A percentile compares a stretch with the other conserved stretches of the same genome.
phyloP scores from a whole-genome alignment of 2,888 invertebrate species.

The Morpho helenor region DNA sequence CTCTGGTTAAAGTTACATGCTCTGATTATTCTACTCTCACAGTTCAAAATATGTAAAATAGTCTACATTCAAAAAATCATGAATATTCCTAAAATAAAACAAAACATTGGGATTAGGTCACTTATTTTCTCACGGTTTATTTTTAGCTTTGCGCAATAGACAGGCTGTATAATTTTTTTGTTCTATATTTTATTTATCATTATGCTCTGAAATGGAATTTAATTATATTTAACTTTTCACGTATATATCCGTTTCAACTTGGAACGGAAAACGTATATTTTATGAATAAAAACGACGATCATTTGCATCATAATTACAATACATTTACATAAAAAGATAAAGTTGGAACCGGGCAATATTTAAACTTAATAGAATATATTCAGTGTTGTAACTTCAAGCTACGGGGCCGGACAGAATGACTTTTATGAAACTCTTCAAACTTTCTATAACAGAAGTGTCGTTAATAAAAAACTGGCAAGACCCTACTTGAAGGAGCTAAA shows the following conservation, averaged over 20 bases:
- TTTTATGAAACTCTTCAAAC: constrained; percentile 12
- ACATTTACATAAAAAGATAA: constrained; percentile 11
- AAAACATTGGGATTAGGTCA: too few relatives aligned
- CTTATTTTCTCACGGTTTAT: too few relatives aligned
- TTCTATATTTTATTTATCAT: too few relatives aligned
- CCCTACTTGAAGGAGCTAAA: constrained; percentile 3
- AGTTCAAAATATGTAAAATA: too few relatives aligned
- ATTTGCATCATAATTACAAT: constrained; percentile 14
- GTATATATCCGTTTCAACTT: constrained; percentile 1
- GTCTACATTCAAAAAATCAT: too few relatives aligned
- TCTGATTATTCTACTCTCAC: too few relatives aligned
- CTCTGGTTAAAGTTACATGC: too few relatives aligned
- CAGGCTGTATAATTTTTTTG: too few relatives aligned
- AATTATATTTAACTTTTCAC: neutral
- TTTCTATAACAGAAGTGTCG: constrained; percentile 10
- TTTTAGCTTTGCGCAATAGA: too few relatives aligned
- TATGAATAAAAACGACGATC: constrained; percentile 5
- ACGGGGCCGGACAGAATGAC: constrained; percentile 3
- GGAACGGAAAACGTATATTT: constrained; percentile 2
- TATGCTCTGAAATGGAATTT: neutral
- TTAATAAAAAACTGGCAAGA: constrained; percentile 11
- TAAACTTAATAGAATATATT: constrained; percentile 4
- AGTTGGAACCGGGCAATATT: constrained; percentile 12
- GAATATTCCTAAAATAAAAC: too few relatives aligned
- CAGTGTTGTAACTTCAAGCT: constrained; percentile 6